phyloP scores from a whole-genome alignment of 2,113 vertebrate species.

The Salvelinus fontinalis region DNA sequence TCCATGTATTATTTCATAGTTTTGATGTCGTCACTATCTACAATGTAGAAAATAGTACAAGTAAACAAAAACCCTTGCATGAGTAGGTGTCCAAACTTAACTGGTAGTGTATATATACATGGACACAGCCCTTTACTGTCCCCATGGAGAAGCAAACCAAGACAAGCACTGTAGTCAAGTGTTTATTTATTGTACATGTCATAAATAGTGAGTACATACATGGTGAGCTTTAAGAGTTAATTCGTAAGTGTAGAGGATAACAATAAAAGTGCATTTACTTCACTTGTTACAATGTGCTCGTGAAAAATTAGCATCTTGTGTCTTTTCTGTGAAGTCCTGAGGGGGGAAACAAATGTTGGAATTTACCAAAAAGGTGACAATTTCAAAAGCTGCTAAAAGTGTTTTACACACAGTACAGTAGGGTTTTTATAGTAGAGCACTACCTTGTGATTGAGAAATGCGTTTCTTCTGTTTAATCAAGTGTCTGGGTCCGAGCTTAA shows the following conservation, averaged over 20 bases:
- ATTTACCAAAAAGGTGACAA: background rate
- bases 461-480: slow-evolving; percentile 57
- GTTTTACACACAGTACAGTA: no score
- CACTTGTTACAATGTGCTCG: slow-evolving; percentile 52
- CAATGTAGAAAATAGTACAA: no score
- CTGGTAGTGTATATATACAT: no score
- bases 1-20: no score
- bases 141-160: background rate
- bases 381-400: background rate
- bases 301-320: slow-evolving; percentile 68
- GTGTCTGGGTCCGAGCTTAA: slow-evolving; percentile 52
- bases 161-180: background rate
- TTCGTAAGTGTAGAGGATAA: slow-evolving; percentile 32
- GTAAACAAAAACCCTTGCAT: no score
- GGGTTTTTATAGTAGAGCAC: no score
- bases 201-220: slow-evolving; percentile 4
- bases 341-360: slow-evolving; percentile 10
- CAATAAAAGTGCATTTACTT: slow-evolving; percentile 35
- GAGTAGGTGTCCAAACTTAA: no score
- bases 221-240: slow-evolving; percentile 49
- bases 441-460: slow-evolving; percentile 61
- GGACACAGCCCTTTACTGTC: no score
- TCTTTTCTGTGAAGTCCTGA: slow-evolving; percentile 67
- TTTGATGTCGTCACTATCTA: no score
- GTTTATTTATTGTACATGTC: background rate